Conservation (phyloP, 2,888 invertebrate genomes). For the Thysanoteuthis rhombus region DNA sequence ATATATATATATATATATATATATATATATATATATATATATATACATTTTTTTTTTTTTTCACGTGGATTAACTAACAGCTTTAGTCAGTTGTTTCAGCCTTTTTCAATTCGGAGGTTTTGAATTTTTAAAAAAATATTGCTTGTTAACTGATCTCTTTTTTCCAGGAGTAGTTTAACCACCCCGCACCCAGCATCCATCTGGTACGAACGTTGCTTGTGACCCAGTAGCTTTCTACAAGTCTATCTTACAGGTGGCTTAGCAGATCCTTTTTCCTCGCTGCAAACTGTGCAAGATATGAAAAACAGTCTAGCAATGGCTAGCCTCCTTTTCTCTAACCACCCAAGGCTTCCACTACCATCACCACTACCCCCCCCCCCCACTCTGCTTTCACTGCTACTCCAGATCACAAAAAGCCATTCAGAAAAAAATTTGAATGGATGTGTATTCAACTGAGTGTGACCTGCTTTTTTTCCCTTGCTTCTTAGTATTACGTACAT, state of each 20-base stretch:
- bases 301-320: too few species aligned
- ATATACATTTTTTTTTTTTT: too few species aligned
- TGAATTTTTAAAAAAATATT: neutral
- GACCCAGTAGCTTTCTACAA: neutral
- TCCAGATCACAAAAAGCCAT: neutral
- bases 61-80: too few species aligned
- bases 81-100: too few species aligned
- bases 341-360: neutral
- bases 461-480: neutral
- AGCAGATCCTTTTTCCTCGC: neutral
- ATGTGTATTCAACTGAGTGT: neutral
- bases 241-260: neutral
- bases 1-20: too few species aligned
- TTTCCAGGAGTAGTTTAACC: neutral
- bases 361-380: neutral
- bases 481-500: neutral
- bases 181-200: neutral
- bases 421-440: slow-evolving; percentile 12
- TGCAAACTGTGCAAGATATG: too few species aligned
- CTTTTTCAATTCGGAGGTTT: neutral
- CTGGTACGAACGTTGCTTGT: neutral
- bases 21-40: too few species aligned
- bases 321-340: neutral
- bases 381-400: neutral
- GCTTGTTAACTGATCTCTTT: neutral